Evolutionary conservation across 2,113 vertebrate genomes (phyloP).

Genomic region (Sylvilagus bachmani): DNA sequence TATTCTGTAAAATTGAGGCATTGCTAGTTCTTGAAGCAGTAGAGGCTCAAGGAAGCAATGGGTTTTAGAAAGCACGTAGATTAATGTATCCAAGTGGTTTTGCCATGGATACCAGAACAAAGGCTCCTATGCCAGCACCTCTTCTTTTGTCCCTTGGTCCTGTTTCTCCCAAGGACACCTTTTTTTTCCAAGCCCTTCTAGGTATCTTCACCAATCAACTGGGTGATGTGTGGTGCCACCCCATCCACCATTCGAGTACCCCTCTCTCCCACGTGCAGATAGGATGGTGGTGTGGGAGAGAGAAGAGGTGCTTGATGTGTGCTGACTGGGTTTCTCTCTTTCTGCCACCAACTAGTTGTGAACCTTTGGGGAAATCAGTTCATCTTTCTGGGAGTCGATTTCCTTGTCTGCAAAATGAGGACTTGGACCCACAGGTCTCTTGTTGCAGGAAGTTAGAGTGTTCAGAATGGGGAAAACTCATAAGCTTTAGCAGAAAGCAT

Average conservation of each 20-base stretch:
- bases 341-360: not conserved
- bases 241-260: fast-evolving
- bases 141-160: not conserved
- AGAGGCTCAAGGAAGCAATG: not conserved
- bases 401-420: not conserved
- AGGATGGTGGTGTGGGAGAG: not conserved
- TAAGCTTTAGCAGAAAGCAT: not conserved
- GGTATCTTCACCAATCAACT: not conserved
- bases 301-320: not conserved
- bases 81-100: not conserved
- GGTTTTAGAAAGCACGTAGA: not conserved
- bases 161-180: not conserved
- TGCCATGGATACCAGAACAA: no score
- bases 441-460: not conserved
- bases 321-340: not conserved
- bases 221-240: not conserved
- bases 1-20: not conserved
- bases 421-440: not conserved
- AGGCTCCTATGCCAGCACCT: not conserved
- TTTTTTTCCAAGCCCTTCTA: not conserved
- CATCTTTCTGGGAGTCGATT: not conserved
- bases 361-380: not conserved
- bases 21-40: not conserved
- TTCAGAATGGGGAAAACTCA: not conserved
- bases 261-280: not conserved